Percentiles rank a stretch among this genome's conserved stretches.
Conservation (phyloP, 2,888 invertebrate genomes). For the Aphidius colemani region DNA sequence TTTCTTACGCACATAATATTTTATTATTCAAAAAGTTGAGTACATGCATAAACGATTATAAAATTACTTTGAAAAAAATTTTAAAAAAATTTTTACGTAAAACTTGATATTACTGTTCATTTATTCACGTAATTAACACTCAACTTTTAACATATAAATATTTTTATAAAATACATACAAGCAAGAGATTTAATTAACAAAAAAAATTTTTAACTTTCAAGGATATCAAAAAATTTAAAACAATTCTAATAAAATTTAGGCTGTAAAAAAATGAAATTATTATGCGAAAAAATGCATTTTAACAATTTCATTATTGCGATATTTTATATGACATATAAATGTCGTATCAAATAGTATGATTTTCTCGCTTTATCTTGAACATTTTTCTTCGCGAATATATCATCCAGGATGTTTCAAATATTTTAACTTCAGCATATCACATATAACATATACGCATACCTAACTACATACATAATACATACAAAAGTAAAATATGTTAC, state of each 20-base stretch:
- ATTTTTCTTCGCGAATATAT: constrained; percentile 12
- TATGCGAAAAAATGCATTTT: background rate
- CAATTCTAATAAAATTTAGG: too few species aligned
- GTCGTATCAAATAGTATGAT: constrained; percentile 13
- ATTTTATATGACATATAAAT: constrained; percentile 14
- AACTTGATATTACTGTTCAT: background rate
- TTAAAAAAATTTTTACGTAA: constrained; percentile 2
- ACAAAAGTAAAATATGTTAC: constrained; percentile 5
- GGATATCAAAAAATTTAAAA: too few species aligned
- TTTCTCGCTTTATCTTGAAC: background rate
- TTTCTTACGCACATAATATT: constrained; percentile 1
- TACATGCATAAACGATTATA: constrained; percentile 10
- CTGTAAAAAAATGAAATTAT: too few species aligned
- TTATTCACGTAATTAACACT: too few species aligned
- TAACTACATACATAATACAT: constrained; percentile 2
- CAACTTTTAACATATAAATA: too few species aligned
- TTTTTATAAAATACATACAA: too few species aligned
- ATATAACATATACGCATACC: too few species aligned
- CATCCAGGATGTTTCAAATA: constrained; percentile 10
- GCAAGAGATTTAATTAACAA: too few species aligned
- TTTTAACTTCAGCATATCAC: too few species aligned
- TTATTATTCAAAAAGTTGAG: constrained; percentile 16
- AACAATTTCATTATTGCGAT: constrained; percentile 5
- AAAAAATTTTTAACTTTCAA: too few species aligned
- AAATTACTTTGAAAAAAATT: background rate